Base-by-base conservation (phyloP, 2,113 vertebrate genomes). In the Porphyrio hochstetteri region DNA sequence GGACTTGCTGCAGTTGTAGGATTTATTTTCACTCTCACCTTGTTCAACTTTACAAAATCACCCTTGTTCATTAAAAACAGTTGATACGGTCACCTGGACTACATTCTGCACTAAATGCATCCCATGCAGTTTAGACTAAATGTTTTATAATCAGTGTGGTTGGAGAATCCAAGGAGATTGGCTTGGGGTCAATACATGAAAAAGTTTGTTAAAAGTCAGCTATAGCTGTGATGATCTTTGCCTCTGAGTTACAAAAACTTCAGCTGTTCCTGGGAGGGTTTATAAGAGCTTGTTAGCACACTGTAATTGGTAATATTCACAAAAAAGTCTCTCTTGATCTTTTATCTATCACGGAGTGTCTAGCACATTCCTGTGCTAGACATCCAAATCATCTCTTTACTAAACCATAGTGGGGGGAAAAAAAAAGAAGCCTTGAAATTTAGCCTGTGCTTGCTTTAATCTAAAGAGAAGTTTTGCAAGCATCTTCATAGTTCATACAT, bases 391-490 rank as follows among this genome's bases (percentile, higher is more conserved):
- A 69, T 56, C 6, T 69, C 82, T 95, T 72, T 59, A 82, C 42
- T 77, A 88, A 83, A 95, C 28, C 40, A 18, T 23, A 72, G 35
- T 92, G 76, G 52, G 44, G 44, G 9, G 19, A 46, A 46, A 46
- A 27, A 94, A 92, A 53, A 93, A 91, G 90, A 28, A 9, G 60
- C 82, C 93, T 90, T 96, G 79, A 94, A 90, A 97, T 94, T 92
- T 89, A 82, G 81, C 70, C 80, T 42, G 7, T 70, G 18, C 52
- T 80, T 63, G 55, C 93, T 96, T 93, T 94, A 95, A 92, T 74
- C 61, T 96, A 71, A 92, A 85, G 65, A 91, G 70, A 89, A 91
- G 35, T 93, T 95, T 96, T 86, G 83, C 88, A 93, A 74, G 25
- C 52, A 33, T 94, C 85, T 60, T 96, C 40, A 13, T 92, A 80